Percentiles rank a stretch among this genome's conserved stretches.
phyloP scores from a whole-genome alignment of 2,888 invertebrate genomes.

The Scaptomyza parva region DNA sequence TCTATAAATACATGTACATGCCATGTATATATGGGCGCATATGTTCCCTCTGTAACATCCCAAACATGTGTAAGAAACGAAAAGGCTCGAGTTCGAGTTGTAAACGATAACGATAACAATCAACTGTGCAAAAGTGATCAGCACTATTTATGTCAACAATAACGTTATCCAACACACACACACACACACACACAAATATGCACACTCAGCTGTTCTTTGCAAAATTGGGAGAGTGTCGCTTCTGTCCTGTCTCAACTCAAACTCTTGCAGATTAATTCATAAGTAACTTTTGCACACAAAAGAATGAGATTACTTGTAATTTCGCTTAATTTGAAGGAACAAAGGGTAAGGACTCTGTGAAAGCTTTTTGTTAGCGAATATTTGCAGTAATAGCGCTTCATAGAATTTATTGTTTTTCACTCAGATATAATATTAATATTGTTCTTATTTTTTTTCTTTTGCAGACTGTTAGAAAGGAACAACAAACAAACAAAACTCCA shows the following conservation, averaged over 20 bases:
- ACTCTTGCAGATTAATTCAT: not conserved
- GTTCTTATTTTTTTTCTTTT: not conserved
- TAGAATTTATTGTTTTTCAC: not conserved
- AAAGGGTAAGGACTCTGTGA: not conserved
- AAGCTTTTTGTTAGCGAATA: not conserved
- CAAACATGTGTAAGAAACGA: too few species aligned
- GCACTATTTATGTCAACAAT: conserved; percentile 2
- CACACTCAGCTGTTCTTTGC: not conserved
- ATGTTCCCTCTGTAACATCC: too few species aligned
- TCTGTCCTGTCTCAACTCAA: conserved; percentile 2
- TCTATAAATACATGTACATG: too few species aligned
- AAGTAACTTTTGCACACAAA: not conserved
- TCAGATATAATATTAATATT: conserved; percentile 9
- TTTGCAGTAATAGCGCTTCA: too few species aligned
- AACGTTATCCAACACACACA: not conserved
- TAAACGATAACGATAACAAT: not conserved
- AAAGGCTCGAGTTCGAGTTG: not conserved
- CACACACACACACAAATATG: too few species aligned
- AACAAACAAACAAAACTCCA: conserved; percentile 41
- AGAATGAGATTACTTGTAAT: not conserved
- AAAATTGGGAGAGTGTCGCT: not conserved
- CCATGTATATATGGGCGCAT: too few species aligned
- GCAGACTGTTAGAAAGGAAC: conserved; percentile 70
- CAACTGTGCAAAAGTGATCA: too few species aligned
- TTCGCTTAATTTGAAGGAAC: not conserved